Base-by-base conservation (phyloP, 2,113 vertebrate genomes). In the Brachyistius frenatus region DNA sequence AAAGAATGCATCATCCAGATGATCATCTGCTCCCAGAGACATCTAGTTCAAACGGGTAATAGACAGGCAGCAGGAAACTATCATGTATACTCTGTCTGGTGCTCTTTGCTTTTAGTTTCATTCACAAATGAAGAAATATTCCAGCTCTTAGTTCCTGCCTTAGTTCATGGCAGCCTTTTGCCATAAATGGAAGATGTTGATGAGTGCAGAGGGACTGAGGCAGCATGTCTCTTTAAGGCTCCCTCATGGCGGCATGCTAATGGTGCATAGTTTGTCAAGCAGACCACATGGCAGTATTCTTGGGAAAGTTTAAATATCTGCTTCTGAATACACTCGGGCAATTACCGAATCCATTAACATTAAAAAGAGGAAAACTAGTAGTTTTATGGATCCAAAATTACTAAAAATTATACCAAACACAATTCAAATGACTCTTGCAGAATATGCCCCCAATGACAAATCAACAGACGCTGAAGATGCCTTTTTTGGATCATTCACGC, bases 381-480 rank as follows among this genome's bases (percentile, higher is more conserved):
- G 58, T 54, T 81, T 74, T 66, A 82, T 80, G 54, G 47, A 73
- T 85, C 64, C 47, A n/a, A 52, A 76, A 81, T 35, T 57, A 76
- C 53, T 23, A 41, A 74, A 57, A 78, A 76, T 87, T 78, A 78
- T 36, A 66, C 49, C 11, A 41, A 63, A 36, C 37, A 68, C 35
- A 37, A 32, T 56, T 70, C 15, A 60, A 44, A 14, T 2, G 33
- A 60, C 37, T 66, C 5, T 7, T 36, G 49, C 32, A 62, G 55
- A 70, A 71, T 23, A 49, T 46, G 53, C 36, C 49, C 23, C 54
- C 44, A 68, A 41, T 62, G 64, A 69, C 47, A 50, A 77, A 73
- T 77, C 54, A 80, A 30, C 67, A 30, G 8, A 33, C 6, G 3
- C 54, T 15, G 35, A 61, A 49, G n/a, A 60, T 57, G 36, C n/a